phyloP scores from a whole-genome alignment of 2,797 vertebrate genomes.

The Phoeniculus purpureus region DNA sequence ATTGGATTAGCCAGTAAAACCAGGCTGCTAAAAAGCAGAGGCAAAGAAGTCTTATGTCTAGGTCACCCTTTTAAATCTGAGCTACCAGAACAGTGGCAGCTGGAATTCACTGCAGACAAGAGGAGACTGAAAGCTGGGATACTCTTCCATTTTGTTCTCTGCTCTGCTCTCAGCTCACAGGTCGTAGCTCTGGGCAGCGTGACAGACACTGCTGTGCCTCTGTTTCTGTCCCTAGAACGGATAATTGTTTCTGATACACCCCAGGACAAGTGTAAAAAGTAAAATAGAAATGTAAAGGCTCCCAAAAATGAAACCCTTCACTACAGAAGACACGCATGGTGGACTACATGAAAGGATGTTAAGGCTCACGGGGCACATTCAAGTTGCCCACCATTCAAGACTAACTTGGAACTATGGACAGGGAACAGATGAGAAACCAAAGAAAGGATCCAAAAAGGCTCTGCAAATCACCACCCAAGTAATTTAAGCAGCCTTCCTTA shows the following conservation, averaged over 20 bases:
- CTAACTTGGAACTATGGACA: not conserved
- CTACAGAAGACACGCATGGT: not conserved
- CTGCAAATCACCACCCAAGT: not conserved
- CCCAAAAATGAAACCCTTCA: not conserved
- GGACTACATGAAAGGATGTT: not conserved
- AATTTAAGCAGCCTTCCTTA: not conserved
- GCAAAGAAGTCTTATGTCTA: not conserved
- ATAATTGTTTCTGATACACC: not conserved
- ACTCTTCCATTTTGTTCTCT: not conserved
- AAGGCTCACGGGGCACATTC: not conserved
- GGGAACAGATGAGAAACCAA: not conserved
- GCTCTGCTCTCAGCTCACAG: not conserved
- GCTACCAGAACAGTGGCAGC: not conserved
- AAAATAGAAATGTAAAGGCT: rapidly evolving
- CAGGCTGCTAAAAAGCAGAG: not conserved
- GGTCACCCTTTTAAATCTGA: not conserved
- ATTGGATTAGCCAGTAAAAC: conserved; percentile 32
- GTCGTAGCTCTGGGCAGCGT: not conserved
- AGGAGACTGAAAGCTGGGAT: not conserved
- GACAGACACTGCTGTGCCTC: not conserved
- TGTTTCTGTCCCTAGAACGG: not conserved
- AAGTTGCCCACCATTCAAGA: not conserved
- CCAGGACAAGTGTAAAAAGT: not conserved
- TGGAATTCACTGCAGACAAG: not conserved
- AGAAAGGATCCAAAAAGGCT: not conserved